phyloP scores from a whole-genome alignment of 2,888 invertebrate genomes.

The Watsonalla cultraria region DNA sequence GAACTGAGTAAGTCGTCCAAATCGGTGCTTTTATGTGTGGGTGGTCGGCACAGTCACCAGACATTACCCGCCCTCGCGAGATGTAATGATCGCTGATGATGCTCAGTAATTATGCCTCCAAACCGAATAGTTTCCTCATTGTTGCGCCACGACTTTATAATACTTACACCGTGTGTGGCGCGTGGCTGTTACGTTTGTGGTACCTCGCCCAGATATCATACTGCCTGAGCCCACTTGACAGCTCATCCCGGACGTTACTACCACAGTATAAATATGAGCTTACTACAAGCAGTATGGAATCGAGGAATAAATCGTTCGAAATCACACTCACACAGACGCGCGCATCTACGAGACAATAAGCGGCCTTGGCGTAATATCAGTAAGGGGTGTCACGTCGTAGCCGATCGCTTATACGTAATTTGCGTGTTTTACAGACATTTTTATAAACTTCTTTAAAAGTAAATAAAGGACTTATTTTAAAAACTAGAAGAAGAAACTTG shows the following conservation, averaged over 20 bases:
- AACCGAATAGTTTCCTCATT: slow-evolving; percentile 55
- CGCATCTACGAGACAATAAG: no score
- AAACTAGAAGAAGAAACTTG: no score
- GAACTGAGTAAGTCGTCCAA: not conserved
- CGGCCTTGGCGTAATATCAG: no score
- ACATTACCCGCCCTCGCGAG: slow-evolving; percentile 22
- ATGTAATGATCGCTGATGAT: slow-evolving; percentile 61
- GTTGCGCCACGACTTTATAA: slow-evolving; percentile 48
- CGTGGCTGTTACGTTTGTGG: slow-evolving; percentile 10
- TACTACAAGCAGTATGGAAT: not conserved
- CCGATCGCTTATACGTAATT: no score
- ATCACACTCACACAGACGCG: no score
- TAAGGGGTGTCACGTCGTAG: no score
- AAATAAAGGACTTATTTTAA: no score
- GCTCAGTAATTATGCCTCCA: slow-evolving; percentile 59
- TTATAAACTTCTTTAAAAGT: no score
- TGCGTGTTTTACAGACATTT: not conserved
- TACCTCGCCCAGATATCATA: not conserved
- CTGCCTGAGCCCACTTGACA: slow-evolving; percentile 3
- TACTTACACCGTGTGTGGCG: slow-evolving; percentile 56
- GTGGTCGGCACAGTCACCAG: slow-evolving; percentile 48
- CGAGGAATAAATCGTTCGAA: slow-evolving; percentile 6
- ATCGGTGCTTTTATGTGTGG: slow-evolving; percentile 21
- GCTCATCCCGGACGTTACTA: slow-evolving; percentile 8
- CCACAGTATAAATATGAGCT: no score